Base-by-base conservation (phyloP, 2,113 vertebrate genomes). In the Percopsis transmontana region DNA sequence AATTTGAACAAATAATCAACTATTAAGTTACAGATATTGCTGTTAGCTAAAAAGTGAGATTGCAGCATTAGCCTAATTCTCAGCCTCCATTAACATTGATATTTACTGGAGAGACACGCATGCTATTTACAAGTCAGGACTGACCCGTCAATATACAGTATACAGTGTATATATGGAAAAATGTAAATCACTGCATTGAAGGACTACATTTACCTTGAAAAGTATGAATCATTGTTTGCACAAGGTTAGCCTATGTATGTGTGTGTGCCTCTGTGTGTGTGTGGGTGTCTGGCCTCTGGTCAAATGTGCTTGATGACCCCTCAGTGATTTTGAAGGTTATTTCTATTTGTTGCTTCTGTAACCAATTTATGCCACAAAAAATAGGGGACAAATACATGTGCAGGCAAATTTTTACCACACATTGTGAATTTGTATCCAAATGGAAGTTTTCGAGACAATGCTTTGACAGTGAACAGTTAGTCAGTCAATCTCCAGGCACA, bases 251-350 rank as follows among this genome's bases (percentile, higher is more conserved):
- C 13, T 45, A 11, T 45, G 14, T 27, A 7, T 54, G 52, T 54
- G 52, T 45, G 42, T 27, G 52, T 54, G 52, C 21, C 20, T 54
- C 20, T 24, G 52, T 54, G 52, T 54, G 52, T 54, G 52, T 27
- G 52, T 27, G 52, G 2, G 52, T 27, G 52, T 19, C 18, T 19
- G 6, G n/a, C 48, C 48, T 51, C 48, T 51, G 48, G 48, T 51
- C 48, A 51, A 20, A 20, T 19, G 48, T 51, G n/a, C 20, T 20
- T 51, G 48, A 11, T 19, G 20, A 16, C 20, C 20, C 12, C 14
- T 23, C 20, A 20, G 20, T 53, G 14, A 9, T 24, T 13, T 13
- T 4, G 20, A 19, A 50, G 16, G 3, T 20, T 20, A n/a, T 51
- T 33, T 33, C 27, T 33, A 21, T 53, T 14, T 14, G 6, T 23